These are phyloP conservation scores for Centropus bengalensis DNA, from an alignment of 2,113 vertebrate species.

Conservation along the genomic window DNA sequence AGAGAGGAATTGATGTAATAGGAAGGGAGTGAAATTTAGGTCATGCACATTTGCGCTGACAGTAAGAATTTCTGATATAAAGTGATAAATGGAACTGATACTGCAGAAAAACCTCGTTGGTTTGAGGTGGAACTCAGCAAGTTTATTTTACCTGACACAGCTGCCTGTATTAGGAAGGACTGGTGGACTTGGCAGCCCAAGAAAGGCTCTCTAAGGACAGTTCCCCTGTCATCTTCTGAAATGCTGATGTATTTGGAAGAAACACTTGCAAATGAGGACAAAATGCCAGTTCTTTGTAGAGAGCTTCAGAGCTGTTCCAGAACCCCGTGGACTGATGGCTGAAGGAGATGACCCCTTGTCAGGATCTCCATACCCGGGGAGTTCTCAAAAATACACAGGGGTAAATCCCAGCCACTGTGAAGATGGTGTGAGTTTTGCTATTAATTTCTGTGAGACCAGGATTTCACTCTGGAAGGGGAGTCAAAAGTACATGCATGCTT, in stretches of 20 bases:
- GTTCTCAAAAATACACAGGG: background rate
- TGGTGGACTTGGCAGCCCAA: background rate
- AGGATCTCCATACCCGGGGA: background rate
- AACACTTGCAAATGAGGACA: background rate
- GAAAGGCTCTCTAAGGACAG: background rate
- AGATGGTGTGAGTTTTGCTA: background rate
- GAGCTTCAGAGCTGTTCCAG: constrained; percentile 24
- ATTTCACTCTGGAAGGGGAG: constrained; percentile 25
- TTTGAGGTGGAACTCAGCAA: background rate
- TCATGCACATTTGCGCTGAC: background rate
- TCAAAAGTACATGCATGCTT: constrained; percentile 27
- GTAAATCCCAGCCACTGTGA: background rate
- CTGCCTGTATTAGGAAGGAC: background rate
- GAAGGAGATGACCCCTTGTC: background rate
- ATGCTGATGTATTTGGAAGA: background rate
- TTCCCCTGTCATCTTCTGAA: background rate
- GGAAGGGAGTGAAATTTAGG: constrained; percentile 19
- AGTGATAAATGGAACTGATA: background rate
- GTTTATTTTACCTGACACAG: background rate
- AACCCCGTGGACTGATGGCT: background rate
- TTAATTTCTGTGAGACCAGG: background rate
- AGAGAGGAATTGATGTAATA: constrained; percentile 17
- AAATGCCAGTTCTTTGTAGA: background rate
- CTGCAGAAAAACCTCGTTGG: background rate
- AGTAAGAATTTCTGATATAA: constrained; percentile 19